Evolutionary conservation across 2,888 invertebrate genomes (phyloP).

Genomic region (Listrodromus nycthemerus): DNA sequence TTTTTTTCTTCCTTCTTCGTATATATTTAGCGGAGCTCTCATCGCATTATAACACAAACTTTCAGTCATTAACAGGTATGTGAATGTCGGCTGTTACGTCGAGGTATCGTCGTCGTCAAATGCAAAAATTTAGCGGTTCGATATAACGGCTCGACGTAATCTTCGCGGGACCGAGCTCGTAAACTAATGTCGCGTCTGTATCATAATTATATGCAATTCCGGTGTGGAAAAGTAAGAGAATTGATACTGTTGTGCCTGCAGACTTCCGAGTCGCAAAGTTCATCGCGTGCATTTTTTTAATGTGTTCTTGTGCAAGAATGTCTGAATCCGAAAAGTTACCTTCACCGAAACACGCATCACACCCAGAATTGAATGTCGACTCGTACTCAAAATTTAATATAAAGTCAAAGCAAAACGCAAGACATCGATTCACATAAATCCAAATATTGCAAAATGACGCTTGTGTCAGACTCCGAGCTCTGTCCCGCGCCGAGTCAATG

Average conservation of each 20-base stretch:
- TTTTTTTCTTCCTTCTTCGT: constrained; percentile 32
- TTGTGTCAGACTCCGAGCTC: constrained; percentile 58
- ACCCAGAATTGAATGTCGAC: neutral
- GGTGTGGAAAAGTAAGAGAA: constrained; percentile 12
- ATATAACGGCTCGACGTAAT: constrained; percentile 21
- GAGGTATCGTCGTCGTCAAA: constrained; percentile 28
- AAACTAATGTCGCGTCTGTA: constrained; percentile 8
- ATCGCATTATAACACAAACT: constrained; percentile 64
- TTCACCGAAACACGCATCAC: neutral
- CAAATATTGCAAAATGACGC: neutral
- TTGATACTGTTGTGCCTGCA: neutral
- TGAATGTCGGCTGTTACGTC: constrained; percentile 55
- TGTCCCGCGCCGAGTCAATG: constrained; percentile 51
- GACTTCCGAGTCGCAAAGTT: neutral
- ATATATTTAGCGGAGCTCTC: constrained; percentile 46
- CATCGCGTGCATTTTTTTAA: neutral
- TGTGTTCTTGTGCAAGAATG: neutral
- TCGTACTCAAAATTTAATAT: neutral
- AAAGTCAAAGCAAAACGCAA: neutral
- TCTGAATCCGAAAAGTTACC: neutral
- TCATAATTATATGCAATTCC: neutral
- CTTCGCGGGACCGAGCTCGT: constrained; percentile 30
- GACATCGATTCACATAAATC: neutral
- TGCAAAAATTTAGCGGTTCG: constrained; percentile 40
- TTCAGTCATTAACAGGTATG: constrained; percentile 69